Percentiles rank a stretch among this genome's conserved stretches.
Evolutionary conservation across 2,888 invertebrate species (phyloP).

Genomic region (Philereme vetulata): DNA sequence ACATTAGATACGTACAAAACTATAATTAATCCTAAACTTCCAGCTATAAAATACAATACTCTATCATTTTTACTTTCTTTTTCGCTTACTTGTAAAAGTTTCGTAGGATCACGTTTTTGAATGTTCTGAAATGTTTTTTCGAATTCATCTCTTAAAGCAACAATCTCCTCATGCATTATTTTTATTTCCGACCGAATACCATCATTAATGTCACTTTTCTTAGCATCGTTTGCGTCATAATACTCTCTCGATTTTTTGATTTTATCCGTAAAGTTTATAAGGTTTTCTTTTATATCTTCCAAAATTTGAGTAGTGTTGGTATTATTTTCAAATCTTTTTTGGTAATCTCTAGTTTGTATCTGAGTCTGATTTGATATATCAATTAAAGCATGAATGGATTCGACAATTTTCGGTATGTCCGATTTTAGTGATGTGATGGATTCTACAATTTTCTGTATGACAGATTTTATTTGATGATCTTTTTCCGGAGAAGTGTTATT

Average conservation of each 20-base stretch:
- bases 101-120: slow-evolving; percentile 4
- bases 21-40: slow-evolving; percentile 26
- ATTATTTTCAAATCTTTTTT: slow-evolving; percentile 17
- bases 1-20: slow-evolving; percentile 21
- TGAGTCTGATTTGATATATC: slow-evolving; percentile 25
- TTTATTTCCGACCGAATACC: slow-evolving; percentile 27
- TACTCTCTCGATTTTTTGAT: slow-evolving; percentile 4
- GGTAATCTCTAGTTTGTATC: slow-evolving; percentile 9
- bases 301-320: slow-evolving; percentile 23
- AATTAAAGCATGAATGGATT: slow-evolving; percentile 21
- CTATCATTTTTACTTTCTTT: slow-evolving; percentile 15
- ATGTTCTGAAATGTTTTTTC: slow-evolving; percentile 13
- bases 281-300: slow-evolving; percentile 17
- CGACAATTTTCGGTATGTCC: slow-evolving; percentile 12
- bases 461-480: not conserved
- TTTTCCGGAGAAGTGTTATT: slow-evolving; percentile 19
- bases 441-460: not conserved
- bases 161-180: slow-evolving; percentile 30
- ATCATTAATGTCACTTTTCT: slow-evolving; percentile 10
- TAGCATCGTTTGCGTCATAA: not conserved
- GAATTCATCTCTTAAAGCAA: slow-evolving; percentile 31
- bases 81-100: slow-evolving; percentile 8
- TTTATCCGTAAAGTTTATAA: slow-evolving; percentile 10
- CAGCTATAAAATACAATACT: slow-evolving; percentile 34
- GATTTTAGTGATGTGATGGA: slow-evolving; percentile 4